Percentiles rank a stretch among this genome's conserved stretches.
These are phyloP conservation scores for Aethes cnicana DNA, from an alignment of 2,888 invertebrate genomes.

Conservation along the genomic window DNA sequence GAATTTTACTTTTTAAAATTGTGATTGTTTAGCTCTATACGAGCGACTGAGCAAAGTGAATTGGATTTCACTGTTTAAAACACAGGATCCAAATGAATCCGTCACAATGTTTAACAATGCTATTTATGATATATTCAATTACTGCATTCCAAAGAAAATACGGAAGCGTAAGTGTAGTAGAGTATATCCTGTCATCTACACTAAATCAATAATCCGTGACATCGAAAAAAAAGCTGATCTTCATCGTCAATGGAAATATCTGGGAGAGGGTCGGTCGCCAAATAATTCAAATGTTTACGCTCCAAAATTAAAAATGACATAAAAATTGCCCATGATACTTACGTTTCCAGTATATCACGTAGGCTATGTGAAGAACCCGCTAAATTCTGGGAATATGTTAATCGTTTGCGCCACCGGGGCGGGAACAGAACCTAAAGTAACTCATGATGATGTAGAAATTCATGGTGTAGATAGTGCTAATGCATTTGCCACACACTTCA, in stretches of 20 bases:
- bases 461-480: not conserved
- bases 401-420: not conserved
- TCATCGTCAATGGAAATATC: not conserved
- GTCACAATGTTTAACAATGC: not conserved
- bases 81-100: not conserved
- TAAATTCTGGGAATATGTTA: not conserved
- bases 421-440: not conserved
- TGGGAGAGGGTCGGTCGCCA: too few species aligned
- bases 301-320: not conserved
- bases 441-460: not conserved
- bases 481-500: not conserved
- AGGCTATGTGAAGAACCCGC: not conserved
- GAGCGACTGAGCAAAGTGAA: too few species aligned
- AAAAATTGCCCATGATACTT: not conserved
- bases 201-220: not conserved
- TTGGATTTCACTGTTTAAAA: not conserved
- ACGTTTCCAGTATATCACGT: not conserved
- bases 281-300: not conserved
- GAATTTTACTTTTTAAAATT: not conserved
- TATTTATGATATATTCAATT: not conserved
- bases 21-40: not conserved
- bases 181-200: slow-evolving; percentile 1
- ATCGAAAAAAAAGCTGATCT: not conserved
- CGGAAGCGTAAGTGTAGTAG: not conserved
- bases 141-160: slow-evolving; percentile 1